Base-by-base conservation (phyloP, 2,888 invertebrate species). In the Drepana falcataria region DNA sequence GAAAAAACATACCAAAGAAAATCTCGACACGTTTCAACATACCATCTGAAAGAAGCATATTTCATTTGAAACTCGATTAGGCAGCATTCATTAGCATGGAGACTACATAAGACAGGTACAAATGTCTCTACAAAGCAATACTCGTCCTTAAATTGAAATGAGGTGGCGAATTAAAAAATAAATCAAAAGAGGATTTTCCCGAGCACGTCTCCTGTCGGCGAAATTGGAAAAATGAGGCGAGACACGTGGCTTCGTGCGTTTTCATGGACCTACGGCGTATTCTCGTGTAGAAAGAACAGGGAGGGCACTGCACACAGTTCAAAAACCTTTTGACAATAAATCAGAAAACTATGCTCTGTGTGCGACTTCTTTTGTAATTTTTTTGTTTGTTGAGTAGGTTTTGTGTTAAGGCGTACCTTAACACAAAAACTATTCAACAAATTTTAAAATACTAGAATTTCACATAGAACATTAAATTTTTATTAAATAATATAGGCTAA, bases 91-190 rank as follows among this genome's bases (percentile, higher is more conserved):
- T 87, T 86, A 83, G 79, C 87, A 85, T 84, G 77, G 74, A 80
- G 75, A 81, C 75, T 71, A 73, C 77, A 73, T 73, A 64, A 69
- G 85, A 83, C 87, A 86, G 85, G 81, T 85, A 87, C 88, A 87
- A 87, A 88, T 87, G 77, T 77, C 69, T 61, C 56, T 72, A 78
- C 79, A 75, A 78, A 78, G 79, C 73, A 70, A 68, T 63, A 58
- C 63, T 62, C 65, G 65, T 67, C 73, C 78, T 84, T 87, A 89
- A 86, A 89, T 90, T 87, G 90, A 87, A 87, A 89, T 85, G 87
- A 89, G 87, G 73, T 69, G 73, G 77, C 71, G 85, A 91, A 91
- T 91, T 91, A 91, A 91, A 89, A 90, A 87, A 90, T 90, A 90
- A 90, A 90, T 89, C 90, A 90, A 90, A 90, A 83, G 87, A 85